Percentiles rank a stretch among this genome's conserved stretches.
These are phyloP conservation scores for Criorhina ranunculi DNA, from an alignment of 2,888 invertebrate species.

Conservation along the genomic window DNA sequence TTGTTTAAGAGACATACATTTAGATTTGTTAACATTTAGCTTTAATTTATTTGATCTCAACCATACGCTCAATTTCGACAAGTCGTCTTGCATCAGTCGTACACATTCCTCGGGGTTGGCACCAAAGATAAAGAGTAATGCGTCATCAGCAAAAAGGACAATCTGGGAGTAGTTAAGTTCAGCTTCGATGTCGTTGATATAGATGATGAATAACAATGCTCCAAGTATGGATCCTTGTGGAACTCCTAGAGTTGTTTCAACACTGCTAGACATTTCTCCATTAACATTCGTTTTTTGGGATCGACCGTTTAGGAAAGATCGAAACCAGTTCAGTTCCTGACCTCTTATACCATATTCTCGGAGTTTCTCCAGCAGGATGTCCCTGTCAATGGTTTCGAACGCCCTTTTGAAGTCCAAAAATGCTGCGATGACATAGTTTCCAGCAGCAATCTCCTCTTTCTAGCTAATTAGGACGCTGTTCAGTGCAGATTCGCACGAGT, in stretches of 20 bases:
- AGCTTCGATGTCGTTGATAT: background rate
- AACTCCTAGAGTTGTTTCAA: background rate
- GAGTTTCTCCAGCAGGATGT: background rate
- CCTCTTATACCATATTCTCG: background rate
- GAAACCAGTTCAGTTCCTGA: background rate
- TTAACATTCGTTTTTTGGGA: background rate
- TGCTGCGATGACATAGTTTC: background rate
- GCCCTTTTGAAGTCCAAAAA: background rate
- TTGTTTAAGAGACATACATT: no score
- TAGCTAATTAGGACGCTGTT: background rate
- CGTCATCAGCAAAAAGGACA: no score
- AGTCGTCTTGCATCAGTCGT: no score
- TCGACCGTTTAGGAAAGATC: background rate
- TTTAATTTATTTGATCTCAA: no score
- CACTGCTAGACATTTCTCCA: background rate
- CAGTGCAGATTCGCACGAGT: background rate
- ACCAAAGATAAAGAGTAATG: no score
- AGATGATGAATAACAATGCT: background rate
- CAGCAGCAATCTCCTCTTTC: background rate
- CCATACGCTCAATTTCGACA: no score
- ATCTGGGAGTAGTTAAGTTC: background rate
- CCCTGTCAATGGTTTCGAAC: background rate
- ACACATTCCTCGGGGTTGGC: no score
- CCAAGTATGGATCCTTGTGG: background rate
- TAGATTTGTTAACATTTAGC: no score